Evolutionary conservation across 2,888 invertebrate genomes (phyloP).

Genomic region (Mylabris sibirica): DNA sequence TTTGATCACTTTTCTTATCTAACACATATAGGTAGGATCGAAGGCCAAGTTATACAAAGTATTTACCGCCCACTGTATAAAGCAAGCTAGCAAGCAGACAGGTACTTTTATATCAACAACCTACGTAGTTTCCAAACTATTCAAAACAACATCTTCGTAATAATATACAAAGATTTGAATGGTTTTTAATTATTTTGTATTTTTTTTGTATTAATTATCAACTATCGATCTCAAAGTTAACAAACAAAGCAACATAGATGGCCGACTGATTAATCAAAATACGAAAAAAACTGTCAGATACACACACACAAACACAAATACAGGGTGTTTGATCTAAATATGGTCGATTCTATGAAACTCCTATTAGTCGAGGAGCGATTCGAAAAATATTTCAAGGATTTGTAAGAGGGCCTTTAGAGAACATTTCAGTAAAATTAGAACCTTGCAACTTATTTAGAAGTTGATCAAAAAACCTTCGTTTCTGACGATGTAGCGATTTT

Average conservation of each 20-base stretch:
- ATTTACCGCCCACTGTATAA: not conserved
- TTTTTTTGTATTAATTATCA: constrained; percentile 22
- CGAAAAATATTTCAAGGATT: no score
- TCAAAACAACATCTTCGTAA: not conserved
- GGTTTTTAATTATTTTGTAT: not conserved
- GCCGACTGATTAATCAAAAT: constrained; percentile 32
- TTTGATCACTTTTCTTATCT: not conserved
- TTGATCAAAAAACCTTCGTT: no score
- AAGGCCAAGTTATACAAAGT: not conserved
- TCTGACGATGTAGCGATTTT: no score
- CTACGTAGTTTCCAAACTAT: not conserved
- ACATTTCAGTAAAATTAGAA: no score
- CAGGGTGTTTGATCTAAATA: no score
- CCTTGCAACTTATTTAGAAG: no score
- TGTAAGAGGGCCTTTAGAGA: no score
- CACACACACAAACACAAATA: constrained; percentile 42
- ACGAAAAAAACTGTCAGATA: constrained; percentile 13
- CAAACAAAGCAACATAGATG: constrained; percentile 21
- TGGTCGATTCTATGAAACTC: no score
- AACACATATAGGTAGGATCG: not conserved
- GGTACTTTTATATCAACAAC: not conserved
- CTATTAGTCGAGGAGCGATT: no score
- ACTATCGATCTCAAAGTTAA: constrained; percentile 26
- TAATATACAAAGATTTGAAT: not conserved
- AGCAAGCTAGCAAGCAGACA: not conserved